Percentiles rank a stretch among this genome's conserved stretches.
Conservation (phyloP, 2,113 vertebrate genomes). For the Microcebus griseorufus region DNA sequence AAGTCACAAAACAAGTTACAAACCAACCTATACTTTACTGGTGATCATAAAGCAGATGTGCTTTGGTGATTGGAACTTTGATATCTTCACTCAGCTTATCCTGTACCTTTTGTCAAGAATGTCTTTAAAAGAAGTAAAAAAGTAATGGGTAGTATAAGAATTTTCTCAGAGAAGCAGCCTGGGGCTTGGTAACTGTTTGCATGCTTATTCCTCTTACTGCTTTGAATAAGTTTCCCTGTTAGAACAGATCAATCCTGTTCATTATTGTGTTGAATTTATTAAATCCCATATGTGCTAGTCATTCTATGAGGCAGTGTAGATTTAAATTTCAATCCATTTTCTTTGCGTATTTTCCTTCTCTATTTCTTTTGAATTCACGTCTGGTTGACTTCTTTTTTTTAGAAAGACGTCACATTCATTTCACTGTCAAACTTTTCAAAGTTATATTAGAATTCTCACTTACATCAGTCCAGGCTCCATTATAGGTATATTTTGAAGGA, state of each 20-base stretch:
- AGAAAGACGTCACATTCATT: constrained; percentile 38
- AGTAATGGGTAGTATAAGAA: not conserved
- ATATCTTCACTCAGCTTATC: not conserved
- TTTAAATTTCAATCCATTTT: constrained; percentile 54
- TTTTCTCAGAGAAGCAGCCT: not conserved
- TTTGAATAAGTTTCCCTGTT: not conserved
- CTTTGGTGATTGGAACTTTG: not conserved
- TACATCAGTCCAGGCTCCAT: not conserved
- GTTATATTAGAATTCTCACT: constrained; percentile 45
- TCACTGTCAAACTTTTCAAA: constrained; percentile 56
- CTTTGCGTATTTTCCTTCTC: not conserved
- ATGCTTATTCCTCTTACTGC: not conserved
- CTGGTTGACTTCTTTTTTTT: not conserved
- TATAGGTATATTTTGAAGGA: constrained; percentile 47
- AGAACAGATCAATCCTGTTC: not conserved
- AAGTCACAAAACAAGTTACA: not conserved
- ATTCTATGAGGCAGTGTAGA: not conserved
- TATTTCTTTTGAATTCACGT: not conserved
- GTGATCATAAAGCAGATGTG: not conserved
- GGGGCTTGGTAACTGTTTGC: not conserved
- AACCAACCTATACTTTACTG: not conserved
- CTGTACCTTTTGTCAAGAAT: not conserved
- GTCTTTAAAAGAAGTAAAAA: not conserved
- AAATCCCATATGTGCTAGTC: not conserved
- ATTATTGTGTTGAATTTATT: constrained; percentile 8